Percentiles rank a stretch among this genome's conserved stretches.
These are phyloP conservation scores for Amblyornis subalaris DNA, from an alignment of 2,113 vertebrate species.

Conservation along the genomic window DNA sequence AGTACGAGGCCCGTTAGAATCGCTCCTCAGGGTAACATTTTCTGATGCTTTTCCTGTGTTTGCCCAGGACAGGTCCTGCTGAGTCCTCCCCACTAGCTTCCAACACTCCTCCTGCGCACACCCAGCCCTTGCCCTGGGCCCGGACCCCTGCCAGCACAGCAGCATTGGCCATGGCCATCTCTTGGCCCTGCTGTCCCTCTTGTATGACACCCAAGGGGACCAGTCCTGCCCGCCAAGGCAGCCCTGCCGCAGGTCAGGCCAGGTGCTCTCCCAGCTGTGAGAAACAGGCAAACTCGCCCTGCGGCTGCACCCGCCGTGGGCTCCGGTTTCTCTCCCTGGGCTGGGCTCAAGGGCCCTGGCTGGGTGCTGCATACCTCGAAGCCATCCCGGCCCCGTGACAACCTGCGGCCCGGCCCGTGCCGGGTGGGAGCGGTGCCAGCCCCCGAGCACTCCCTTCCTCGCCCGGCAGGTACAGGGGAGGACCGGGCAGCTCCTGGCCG, in stretches of 20 bases:
- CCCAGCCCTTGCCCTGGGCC: fast-evolving
- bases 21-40: not conserved
- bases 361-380: not conserved
- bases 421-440: not conserved
- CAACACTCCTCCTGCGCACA: not conserved
- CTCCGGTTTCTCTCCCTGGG: not conserved
- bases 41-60: not conserved
- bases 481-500: not conserved
- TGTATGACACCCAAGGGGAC: fast-evolving
- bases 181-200: not conserved
- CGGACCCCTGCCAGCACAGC: not conserved
- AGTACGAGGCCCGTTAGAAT: fast-evolving
- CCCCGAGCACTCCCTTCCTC: fast-evolving
- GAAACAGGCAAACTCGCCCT: not conserved
- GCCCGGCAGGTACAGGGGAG: not conserved
- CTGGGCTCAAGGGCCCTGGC: not conserved
- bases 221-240: fast-evolving
- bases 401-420: not conserved
- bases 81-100: not conserved
- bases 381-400: not conserved
- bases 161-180: not conserved
- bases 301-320: fast-evolving
- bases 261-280: not conserved
- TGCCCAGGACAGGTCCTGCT: fast-evolving
- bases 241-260: fast-evolving